phyloP scores from a whole-genome alignment of 2,113 vertebrate species.

The Malurus cyaneus region DNA sequence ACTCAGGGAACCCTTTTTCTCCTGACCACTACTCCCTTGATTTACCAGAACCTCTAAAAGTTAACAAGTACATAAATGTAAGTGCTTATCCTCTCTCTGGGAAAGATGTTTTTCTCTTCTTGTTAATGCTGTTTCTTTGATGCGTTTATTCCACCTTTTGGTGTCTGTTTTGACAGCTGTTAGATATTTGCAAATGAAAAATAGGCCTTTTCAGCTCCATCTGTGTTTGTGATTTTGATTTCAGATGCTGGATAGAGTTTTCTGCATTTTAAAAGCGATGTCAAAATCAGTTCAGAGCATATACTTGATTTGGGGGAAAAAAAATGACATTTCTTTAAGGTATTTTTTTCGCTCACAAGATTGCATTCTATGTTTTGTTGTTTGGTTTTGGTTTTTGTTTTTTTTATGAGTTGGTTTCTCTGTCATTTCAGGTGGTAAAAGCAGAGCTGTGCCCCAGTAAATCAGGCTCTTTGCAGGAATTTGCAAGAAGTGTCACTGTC shows the following conservation, averaged over 20 bases:
- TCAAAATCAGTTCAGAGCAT: not conserved
- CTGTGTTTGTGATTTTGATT: not conserved
- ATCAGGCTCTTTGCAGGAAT: not conserved
- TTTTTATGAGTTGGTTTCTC: not conserved
- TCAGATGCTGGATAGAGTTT: not conserved
- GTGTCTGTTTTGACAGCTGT: not conserved
- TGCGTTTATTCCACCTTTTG: not conserved
- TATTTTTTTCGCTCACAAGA: not conserved
- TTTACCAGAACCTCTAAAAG: not conserved
- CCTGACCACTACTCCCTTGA: not conserved
- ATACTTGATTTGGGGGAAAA: not conserved
- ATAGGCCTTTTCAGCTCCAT: not conserved
- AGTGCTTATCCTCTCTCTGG: not conserved
- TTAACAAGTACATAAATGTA: not conserved
- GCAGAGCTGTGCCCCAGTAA: not conserved
- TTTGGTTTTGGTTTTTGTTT: too few species aligned
- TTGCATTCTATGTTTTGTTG: not conserved
- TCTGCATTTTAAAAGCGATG: not conserved
- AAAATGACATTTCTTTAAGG: not conserved
- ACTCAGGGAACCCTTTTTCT: not conserved
- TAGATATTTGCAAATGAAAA: not conserved
- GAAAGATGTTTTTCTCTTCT: not conserved
- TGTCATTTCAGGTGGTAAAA: not conserved
- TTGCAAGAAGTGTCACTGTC: not conserved
- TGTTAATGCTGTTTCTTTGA: not conserved